Conservation (phyloP, 1,140 invertebrate genomes). For the Tyrophagus putrescentiae region DNA sequence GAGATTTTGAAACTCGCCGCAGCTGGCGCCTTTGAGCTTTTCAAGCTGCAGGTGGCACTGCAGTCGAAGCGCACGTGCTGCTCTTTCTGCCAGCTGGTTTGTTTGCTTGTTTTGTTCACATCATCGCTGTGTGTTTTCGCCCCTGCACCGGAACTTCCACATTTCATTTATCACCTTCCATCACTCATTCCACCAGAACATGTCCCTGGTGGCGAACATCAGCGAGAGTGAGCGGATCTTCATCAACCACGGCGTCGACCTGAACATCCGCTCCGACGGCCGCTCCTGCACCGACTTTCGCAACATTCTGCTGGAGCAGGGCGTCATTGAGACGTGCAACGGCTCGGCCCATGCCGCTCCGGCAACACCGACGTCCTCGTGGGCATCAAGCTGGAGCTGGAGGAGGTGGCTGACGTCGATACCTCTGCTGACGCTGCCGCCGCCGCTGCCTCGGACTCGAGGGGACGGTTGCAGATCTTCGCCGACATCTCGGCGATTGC, state of each 20-base stretch:
- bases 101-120: no score
- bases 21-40: no score
- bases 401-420: constrained; percentile 51
- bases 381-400: constrained; percentile 80
- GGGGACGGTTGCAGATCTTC: constrained; percentile 82
- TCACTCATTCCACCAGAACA: background rate
- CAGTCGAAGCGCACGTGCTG: no score
- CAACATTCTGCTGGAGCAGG: constrained; percentile 74
- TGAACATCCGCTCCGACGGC: constrained; percentile 74
- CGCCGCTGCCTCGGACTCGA: constrained; percentile 38
- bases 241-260: constrained; percentile 38
- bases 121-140: background rate
- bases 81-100: no score
- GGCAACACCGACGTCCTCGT: constrained; percentile 58
- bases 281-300: constrained; percentile 66
- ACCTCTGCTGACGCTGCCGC: background rate
- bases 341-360: constrained; percentile 70
- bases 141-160: background rate
- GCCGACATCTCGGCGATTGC: constrained; percentile 73
- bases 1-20: no score
- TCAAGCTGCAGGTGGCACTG: no score
- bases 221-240: constrained; percentile 23
- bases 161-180: no score
- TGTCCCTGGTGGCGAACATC: constrained; percentile 1
- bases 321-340: constrained; percentile 70